Base-by-base conservation (phyloP, 1,140 invertebrate genomes). In the Scylla paramamosain region DNA sequence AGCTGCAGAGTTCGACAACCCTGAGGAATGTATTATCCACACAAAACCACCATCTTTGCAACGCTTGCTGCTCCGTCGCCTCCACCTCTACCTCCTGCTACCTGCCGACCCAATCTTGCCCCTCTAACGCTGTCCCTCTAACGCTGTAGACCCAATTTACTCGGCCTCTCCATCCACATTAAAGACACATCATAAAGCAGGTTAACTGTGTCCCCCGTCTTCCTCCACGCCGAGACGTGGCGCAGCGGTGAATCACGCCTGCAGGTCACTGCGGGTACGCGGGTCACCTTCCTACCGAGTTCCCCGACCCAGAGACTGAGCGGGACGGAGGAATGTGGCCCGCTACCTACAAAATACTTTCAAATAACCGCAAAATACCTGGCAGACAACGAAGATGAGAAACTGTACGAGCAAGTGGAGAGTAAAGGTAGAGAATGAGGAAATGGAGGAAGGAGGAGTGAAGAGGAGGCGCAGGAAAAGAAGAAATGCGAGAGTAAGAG, bases 1-100 rank as follows among this genome's bases (percentile, higher is more conserved):
- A 16, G 89, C 45, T 3, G 89, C 45, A 52, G 89, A 91, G 89
- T 91, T 91, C 89, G 89, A 91, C 89, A 91, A 91, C 89, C 89
- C 89, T 48, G 52, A 7, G 46, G 89, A 91, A 91, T 91, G 45
- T 91, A 91, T 28, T 91, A 48, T n/a, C 46, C 32, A 48, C 89
- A 77, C 67, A 77, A 25, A 77, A 77, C 67, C 67, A 12, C 20
- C 67, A 77, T 20, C 67, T 77, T n/a, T 20, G 20, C 67, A 77
- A n/a, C n/a, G n/a, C 20, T 77, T n/a, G 46, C 39, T 0, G 7
- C 87, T 31, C 87, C 87, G 87, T 46, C 87, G 32, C 6, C 46
- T 46, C 39, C 32, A 31, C 28, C 32, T 39, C 67, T 77, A n/a
- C 25, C 25, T n/a, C 20, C 67, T 20, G 20, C 67, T 77, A 77